These are phyloP conservation scores for Phaethornis superciliosus DNA, from an alignment of 2,113 vertebrate genomes.

Conservation along the genomic window DNA sequence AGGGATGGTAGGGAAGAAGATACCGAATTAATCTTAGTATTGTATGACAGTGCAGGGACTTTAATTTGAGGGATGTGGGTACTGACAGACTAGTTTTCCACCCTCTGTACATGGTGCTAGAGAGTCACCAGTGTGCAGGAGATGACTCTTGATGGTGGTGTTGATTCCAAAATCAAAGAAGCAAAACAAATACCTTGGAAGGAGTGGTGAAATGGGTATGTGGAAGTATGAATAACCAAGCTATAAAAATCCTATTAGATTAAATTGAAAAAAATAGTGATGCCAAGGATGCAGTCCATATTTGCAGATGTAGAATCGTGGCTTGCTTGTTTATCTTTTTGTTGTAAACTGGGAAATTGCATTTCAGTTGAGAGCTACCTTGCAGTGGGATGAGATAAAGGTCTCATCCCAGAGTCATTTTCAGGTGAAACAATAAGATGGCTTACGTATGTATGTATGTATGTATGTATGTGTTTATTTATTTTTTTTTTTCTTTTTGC, in stretches of 20 bases:
- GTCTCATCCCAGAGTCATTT: not conserved
- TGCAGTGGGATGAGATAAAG: not conserved
- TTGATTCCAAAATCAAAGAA: not conserved
- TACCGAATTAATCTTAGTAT: slow-evolving; percentile 25
- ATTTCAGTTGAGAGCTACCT: not conserved
- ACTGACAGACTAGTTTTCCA: not conserved
- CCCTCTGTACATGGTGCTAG: not conserved
- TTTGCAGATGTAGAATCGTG: not conserved
- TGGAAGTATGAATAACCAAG: not conserved
- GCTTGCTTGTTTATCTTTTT: not conserved
- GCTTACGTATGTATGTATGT: no score
- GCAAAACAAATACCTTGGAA: not conserved
- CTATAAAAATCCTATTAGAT: not conserved
- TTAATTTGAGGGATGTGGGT: not conserved
- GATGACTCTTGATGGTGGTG: not conserved
- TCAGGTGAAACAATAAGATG: not conserved
- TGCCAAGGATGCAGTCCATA: not conserved
- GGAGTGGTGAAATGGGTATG: not conserved
- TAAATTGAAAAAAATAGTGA: not conserved
- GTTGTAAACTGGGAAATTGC: not conserved
- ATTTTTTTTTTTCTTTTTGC: not conserved
- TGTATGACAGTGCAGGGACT: not conserved
- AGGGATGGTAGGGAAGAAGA: not conserved
- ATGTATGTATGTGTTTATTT: no score
- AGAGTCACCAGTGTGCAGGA: slow-evolving; percentile 30